These are phyloP conservation scores for Brachionus calyciflorus DNA, from an alignment of 1,140 invertebrate species.

Conservation along the genomic window DNA sequence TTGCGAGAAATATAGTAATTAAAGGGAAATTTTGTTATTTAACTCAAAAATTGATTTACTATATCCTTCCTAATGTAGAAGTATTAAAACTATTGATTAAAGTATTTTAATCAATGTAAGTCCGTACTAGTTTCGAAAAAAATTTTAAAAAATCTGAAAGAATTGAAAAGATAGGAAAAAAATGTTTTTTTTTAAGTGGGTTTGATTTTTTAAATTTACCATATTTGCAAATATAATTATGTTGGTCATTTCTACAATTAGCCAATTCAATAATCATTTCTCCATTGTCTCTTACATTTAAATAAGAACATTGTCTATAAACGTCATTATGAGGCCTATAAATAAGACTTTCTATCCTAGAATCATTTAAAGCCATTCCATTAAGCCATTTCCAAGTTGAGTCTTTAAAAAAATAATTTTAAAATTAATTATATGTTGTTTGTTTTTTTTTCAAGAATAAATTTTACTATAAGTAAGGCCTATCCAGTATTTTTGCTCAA, in stretches of 20 bases:
- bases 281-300: slow-evolving; percentile 29
- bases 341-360: neutral
- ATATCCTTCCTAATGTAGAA: too few species aligned
- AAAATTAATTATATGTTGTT: too few species aligned
- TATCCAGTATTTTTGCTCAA: slow-evolving; percentile 41
- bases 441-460: neutral
- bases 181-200: neutral
- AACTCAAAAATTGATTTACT: too few species aligned
- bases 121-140: too few species aligned
- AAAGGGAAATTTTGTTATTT: too few species aligned
- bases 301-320: slow-evolving; percentile 24
- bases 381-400: slow-evolving; percentile 24
- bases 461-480: neutral
- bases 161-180: neutral
- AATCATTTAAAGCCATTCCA: neutral
- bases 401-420: neutral
- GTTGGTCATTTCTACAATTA: slow-evolving; percentile 26
- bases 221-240: slow-evolving; percentile 42
- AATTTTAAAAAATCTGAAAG: too few species aligned
- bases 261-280: slow-evolving; percentile 20
- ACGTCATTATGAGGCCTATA: neutral
- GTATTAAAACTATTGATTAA: too few species aligned
- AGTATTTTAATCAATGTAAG: too few species aligned
- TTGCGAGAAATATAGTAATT: too few species aligned
- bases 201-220: neutral